phyloP scores from a whole-genome alignment of 2,888 invertebrate genomes.

The Lasioglossum leucozonium region DNA sequence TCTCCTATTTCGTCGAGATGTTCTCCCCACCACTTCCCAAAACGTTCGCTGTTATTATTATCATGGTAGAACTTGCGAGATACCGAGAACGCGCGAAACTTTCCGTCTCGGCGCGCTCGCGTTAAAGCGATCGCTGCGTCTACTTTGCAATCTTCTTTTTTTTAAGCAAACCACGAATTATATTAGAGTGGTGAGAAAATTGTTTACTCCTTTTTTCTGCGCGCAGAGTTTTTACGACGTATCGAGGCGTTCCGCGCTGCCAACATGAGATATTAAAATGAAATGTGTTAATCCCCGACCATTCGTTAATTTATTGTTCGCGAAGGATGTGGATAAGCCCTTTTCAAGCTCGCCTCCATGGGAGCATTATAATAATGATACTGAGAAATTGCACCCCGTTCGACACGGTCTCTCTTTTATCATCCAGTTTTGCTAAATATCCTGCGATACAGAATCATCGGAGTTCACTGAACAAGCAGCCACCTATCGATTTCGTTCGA shows the following conservation, averaged over 20 bases:
- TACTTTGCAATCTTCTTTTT: background rate
- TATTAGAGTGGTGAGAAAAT: background rate
- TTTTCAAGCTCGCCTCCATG: too few species aligned
- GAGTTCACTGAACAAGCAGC: background rate
- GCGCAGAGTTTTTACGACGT: background rate
- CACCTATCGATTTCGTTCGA: background rate
- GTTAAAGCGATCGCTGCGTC: background rate
- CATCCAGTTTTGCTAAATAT: background rate
- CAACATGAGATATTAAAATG: too few species aligned
- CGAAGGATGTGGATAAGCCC: too few species aligned
- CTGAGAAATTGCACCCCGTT: background rate
- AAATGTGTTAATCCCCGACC: too few species aligned
- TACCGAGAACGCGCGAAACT: background rate
- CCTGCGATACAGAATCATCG: background rate
- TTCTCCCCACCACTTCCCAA: background rate
- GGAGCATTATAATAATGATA: background rate
- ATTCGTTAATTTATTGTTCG: too few species aligned
- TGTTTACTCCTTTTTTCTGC: background rate
- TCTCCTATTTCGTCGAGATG: slow-evolving; percentile 19
- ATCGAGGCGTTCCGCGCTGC: background rate
- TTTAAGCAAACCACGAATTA: background rate
- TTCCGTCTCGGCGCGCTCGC: slow-evolving; percentile 1
- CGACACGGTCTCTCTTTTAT: background rate
- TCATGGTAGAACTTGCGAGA: background rate
- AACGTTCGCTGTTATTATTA: background rate